Evolutionary conservation across 2,888 invertebrate genomes (phyloP).

Genomic region (Nomada ferruginata): DNA sequence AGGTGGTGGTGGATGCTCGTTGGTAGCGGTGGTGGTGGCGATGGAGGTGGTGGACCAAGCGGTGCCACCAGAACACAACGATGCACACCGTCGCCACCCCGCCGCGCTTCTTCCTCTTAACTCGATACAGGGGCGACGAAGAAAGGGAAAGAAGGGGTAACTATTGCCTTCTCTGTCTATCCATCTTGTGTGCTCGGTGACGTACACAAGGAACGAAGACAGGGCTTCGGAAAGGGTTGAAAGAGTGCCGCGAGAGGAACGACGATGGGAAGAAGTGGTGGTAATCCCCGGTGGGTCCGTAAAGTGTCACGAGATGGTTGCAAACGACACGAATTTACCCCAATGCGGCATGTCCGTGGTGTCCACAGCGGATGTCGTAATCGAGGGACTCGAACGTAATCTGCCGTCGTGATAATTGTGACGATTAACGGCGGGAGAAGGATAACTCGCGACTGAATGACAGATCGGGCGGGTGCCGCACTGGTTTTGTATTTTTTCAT

Average conservation of each 20-base stretch:
- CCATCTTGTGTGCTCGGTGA: slow-evolving; percentile 39
- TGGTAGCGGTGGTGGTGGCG: slow-evolving; percentile 57
- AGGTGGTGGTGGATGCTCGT: slow-evolving; percentile 62
- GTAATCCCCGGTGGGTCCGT: slow-evolving; percentile 77
- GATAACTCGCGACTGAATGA: slow-evolving; percentile 17
- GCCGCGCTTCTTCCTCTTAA: slow-evolving; percentile 62
- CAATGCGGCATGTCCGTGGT: slow-evolving; percentile 76
- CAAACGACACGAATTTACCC: slow-evolving; percentile 70
- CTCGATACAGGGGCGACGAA: slow-evolving; percentile 69
- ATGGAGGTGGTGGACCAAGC: slow-evolving; percentile 60
- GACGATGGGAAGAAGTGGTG: slow-evolving; percentile 65
- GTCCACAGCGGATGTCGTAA: slow-evolving; percentile 60
- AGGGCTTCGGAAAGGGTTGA: slow-evolving; percentile 67
- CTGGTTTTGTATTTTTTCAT: not conserved
- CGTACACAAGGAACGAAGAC: slow-evolving; percentile 59
- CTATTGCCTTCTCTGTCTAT: slow-evolving; percentile 50
- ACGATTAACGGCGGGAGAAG: slow-evolving; percentile 16
- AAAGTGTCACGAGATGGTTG: slow-evolving; percentile 65
- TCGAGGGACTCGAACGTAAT: slow-evolving; percentile 36
- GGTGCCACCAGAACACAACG: slow-evolving; percentile 41
- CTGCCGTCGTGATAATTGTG: slow-evolving; percentile 43
- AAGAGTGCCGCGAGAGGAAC: slow-evolving; percentile 50
- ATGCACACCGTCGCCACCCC: slow-evolving; percentile 55
- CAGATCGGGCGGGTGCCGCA: not conserved
- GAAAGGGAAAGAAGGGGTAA: slow-evolving; percentile 65